Base-by-base conservation (phyloP, 1,140 invertebrate genomes). In the Cydia fagiglandana region DNA sequence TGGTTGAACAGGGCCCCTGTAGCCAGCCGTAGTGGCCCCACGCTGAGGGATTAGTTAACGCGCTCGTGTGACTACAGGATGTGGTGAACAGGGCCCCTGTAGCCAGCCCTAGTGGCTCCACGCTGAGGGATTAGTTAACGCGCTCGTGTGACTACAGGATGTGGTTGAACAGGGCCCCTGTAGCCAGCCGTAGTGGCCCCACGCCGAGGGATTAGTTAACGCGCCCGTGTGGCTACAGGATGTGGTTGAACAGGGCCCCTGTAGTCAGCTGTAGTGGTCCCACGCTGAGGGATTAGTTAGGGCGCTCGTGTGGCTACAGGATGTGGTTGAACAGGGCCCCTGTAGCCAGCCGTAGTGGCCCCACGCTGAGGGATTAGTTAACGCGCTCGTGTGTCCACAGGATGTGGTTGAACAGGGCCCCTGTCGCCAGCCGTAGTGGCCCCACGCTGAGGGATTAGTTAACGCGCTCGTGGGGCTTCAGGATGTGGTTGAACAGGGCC, bases 221-320 rank as follows among this genome's bases (percentile, higher is more conserved):
- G 24, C 82, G 68, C 56, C 86, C 73, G 15, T 83, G 76, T 0
- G 83, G 84, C 17, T 81, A 77, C 80, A 88, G 75, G 9, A 88
- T 88, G 28, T 83, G 82, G 0, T 79, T 80, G 47, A 79, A 81
- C 85, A 77, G 12, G 85, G 77, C 0, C 88, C 88, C 0, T 80
- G 75, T 56, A 89, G 75, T 86, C 88, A 89, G 1, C 88, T 86
- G 75, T 88, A 89, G 75, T 88, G 84, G 0, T 83, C 84, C 81
- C 86, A 84, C 0, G 88, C 83, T 0, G 84, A 87, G 88, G 17
- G 84, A 84, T 56, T 76, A 84, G 3, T 78, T 82, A 3, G 79
- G 76, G 24, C 82, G 68, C 50, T 87, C 73, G 13, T 83, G 76
- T 0, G 83, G 84, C 17, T 81, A 77, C 80, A 88, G 38, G 38